Percentiles rank a stretch among this genome's conserved stretches.
Evolutionary conservation across 1,140 invertebrate species (phyloP).

Genomic region (Heliconius hermathena): DNA sequence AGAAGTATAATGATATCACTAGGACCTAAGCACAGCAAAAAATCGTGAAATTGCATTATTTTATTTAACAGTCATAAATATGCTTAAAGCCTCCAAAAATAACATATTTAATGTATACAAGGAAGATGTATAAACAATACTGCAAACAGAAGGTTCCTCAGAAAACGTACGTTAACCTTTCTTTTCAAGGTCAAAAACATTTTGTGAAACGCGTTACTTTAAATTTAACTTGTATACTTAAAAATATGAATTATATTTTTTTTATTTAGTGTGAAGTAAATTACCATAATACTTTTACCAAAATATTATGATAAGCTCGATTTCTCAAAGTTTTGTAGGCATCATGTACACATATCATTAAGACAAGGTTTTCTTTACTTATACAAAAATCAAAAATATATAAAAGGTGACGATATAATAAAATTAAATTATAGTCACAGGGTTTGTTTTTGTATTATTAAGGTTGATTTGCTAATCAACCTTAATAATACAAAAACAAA

Average conservation of each 20-base stretch:
- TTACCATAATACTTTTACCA: too few relatives aligned
- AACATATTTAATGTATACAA: not conserved
- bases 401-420: too few relatives aligned
- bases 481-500: too few relatives aligned
- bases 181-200: constrained; percentile 1
- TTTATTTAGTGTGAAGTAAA: too few relatives aligned
- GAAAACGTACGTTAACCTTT: not conserved
- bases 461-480: too few relatives aligned
- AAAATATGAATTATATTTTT: not conserved
- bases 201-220: not conserved
- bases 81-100: not conserved
- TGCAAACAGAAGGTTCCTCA: not conserved
- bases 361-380: too few relatives aligned
- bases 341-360: too few relatives aligned
- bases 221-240: not conserved
- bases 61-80: not conserved
- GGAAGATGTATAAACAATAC: not conserved
- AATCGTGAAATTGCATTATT: not conserved
- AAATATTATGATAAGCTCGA: too few relatives aligned
- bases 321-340: too few relatives aligned
- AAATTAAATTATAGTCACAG: too few relatives aligned
- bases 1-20: not conserved
- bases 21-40: not conserved
- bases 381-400: too few relatives aligned
- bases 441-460: too few relatives aligned